A percentile compares a stretch with the other conserved stretches of the same genome.
phyloP scores from a whole-genome alignment of 2,888 invertebrate genomes.

The Tachystola acroxantha region DNA sequence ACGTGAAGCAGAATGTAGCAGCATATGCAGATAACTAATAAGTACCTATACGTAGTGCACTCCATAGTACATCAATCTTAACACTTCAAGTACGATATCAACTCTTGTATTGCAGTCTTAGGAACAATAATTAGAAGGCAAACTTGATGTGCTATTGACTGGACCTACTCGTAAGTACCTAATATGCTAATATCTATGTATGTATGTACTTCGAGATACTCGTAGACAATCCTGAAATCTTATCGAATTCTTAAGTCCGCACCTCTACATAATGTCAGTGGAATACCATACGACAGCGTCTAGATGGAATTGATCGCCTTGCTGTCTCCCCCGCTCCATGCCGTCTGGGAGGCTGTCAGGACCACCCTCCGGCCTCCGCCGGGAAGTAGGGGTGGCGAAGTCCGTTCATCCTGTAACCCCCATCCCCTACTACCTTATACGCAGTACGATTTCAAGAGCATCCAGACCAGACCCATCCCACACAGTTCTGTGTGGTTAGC shows the following conservation, averaged over 20 bases:
- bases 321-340: conserved; percentile 16
- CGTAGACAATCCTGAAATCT: conserved; percentile 15
- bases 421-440: conserved; percentile 16
- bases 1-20: too few species aligned
- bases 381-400: conserved; percentile 27
- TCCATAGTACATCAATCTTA: neutral
- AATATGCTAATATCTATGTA: too few species aligned
- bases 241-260: conserved; percentile 22
- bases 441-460: neutral
- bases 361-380: conserved; percentile 13
- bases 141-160: too few species aligned
- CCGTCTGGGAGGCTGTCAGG: conserved; percentile 38
- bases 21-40: neutral
- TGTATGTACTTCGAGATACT: too few species aligned
- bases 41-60: neutral
- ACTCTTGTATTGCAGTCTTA: too few species aligned
- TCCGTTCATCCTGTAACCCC: conserved; percentile 28
- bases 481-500: too few species aligned
- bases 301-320: conserved; percentile 22
- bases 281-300: neutral
- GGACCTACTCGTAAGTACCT: too few species aligned
- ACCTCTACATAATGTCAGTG: neutral
- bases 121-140: too few species aligned
- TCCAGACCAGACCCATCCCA: neutral
- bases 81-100: too few species aligned